These are phyloP conservation scores for Axinella damicornis DNA, from an alignment of 37 sponge, comb jelly and placozoan species.

Conservation along the genomic window DNA sequence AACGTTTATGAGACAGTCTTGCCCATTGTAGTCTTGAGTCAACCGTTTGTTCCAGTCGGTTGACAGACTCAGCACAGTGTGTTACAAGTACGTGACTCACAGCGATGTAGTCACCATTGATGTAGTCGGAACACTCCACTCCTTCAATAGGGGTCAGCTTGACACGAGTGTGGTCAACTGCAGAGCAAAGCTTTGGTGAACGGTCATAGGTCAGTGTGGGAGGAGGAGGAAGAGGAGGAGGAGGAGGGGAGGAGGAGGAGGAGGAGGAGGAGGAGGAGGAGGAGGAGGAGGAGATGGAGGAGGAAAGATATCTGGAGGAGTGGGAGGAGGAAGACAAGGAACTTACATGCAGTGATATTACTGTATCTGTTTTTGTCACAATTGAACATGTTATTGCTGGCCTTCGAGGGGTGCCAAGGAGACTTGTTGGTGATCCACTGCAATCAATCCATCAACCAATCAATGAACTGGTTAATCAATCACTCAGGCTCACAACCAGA, in stretches of 20 bases:
- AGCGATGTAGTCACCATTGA: conserved; percentile 77
- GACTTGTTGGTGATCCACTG: conserved; percentile 53
- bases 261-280: neutral
- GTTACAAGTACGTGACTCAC: conserved; percentile 25
- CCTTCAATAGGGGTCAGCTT: conserved; percentile 32
- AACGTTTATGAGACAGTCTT: too few relatives aligned
- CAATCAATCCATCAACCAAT: neutral
- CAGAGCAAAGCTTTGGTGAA: neutral
- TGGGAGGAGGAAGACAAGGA: too few relatives aligned
- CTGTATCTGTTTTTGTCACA: conserved; percentile 90
- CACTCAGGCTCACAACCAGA: too few relatives aligned
- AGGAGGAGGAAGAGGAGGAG: neutral
- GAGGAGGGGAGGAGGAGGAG: neutral
- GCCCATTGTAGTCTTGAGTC: too few relatives aligned
- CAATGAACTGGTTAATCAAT: neutral
- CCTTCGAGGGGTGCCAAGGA: conserved; percentile 48
- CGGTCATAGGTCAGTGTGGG: neutral
- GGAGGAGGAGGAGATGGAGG: neutral
- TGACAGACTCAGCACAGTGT: too few relatives aligned
- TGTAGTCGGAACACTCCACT: conserved; percentile 75
- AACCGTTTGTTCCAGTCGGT: too few relatives aligned
- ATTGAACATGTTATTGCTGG: conserved; percentile 48
- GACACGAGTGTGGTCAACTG: conserved; percentile 84
- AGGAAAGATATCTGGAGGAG: too few relatives aligned
- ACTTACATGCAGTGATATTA: conserved; percentile 88